Evolutionary conservation across 2,888 invertebrate genomes (phyloP), one percentile per base, ranked within the genome.

Genomic region (Agrypnus murinus): DNA sequence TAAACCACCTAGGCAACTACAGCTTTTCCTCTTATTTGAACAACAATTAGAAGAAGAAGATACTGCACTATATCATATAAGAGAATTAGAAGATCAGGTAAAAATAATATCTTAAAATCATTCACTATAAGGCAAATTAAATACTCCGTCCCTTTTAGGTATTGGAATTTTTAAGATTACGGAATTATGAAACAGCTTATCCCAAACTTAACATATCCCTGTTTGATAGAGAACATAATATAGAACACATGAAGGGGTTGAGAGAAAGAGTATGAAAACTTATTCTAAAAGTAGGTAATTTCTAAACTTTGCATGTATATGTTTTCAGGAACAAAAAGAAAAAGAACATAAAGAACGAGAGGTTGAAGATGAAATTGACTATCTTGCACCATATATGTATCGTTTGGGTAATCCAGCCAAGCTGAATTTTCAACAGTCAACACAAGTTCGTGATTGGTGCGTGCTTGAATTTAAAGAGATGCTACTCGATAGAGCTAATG

Each of bases 401-500:
- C 87, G 89, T 25, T 84, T 91, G 80, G 89, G 89, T 19, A 87
- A 88, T 38, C 86, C 88, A 0, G 82, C 84, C 0, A 84, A 83
- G 34, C 83, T 90, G 12, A 77, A 81, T 0, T 67, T 68, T 0
- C 83, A 90, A 46, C n/a, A n/a, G n/a, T n/a, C n/a, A n/a, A n/a
- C n/a, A n/a, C n/a, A 87, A 58, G 86, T 90, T 34, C 88, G 87
- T 10, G 83, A 88, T 0, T 80, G 88, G 3, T 94, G 94, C 72
- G 84, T 94, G 45, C 87, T 87, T 60, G 93, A 94, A 80, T 91
- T 92, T 76, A 92, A 91, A 78, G 84, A 89, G 0, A 87, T 88
- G 34, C 88, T 91, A 71, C 84, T 92, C 3, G 86, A 87, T 0
- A 85, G 93, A 43, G 91, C 93, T 12, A 90, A 89, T 72, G 83